Base-by-base conservation (phyloP, 2,888 invertebrate genomes). In the Cabera pusaria region DNA sequence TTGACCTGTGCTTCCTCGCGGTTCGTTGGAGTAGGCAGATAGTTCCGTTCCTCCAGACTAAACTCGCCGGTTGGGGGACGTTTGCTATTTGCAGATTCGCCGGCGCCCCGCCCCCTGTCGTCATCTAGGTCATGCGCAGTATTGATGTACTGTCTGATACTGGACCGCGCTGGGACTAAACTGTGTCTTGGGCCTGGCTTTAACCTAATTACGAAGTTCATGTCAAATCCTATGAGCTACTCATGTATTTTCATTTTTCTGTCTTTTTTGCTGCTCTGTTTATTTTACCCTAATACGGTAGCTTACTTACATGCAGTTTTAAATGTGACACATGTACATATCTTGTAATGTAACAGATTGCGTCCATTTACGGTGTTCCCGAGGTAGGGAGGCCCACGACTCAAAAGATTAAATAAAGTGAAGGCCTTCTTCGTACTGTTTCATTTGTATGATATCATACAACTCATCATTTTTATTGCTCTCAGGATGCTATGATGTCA, bases 51-150 rank as follows among this genome's bases (percentile, higher is more conserved):
- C 37, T 63, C 58, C 60, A 65, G 64, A 64, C 53, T 38, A 52
- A 53, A 60, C 56, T 65, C 44, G 54, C 59, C 60, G 70, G 62
- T 56, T 60, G 56, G 48, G 61, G 64, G 59, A 55, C 48, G 46
- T 56, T 60, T 56, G 56, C 61, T 72, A 65, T 69, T 65, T 64
- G 70, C 63, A 64, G 65, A 63, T 51, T 48, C 31, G 49, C 42
- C 39, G 41, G 64, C 31, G 35, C 65, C 66, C 68, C 74, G 63
- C 74, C 67, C 69, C 70, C 70, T 62, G 56, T 55, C 55, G 61
- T 63, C 66, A 72, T 67, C 68, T 71, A 73, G 74, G 77, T 71
- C 74, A 75, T 56, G 56, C 64, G 76, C 75, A 72, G 62, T 68
- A 64, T 59, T 56, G 60, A 59, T 63, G 58, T 55, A 59, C 62